Conservation (phyloP, 2,797 vertebrate genomes). For the Mormyrus hasselquistii region DNA sequence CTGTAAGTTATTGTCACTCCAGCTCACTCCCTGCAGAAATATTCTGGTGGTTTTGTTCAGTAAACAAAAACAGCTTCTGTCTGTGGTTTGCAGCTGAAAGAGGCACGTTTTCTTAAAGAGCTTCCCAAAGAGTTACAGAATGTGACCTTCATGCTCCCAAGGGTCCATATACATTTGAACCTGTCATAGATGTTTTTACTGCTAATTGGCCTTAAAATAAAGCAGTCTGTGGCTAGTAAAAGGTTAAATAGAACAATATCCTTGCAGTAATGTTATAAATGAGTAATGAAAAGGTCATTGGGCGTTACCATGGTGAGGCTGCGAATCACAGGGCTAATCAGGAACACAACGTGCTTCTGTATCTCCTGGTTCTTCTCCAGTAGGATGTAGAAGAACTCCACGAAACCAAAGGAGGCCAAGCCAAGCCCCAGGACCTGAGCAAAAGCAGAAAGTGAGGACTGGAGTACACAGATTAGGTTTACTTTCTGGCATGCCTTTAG, state of each 20-base stretch:
- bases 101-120: background rate
- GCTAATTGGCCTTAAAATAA: background rate
- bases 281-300: background rate
- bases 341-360: slow-evolving; percentile 44
- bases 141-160: background rate
- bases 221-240: background rate
- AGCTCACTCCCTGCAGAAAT: slow-evolving; percentile 2
- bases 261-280: background rate
- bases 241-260: background rate
- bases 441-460: background rate
- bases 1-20: background rate
- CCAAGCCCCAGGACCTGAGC: slow-evolving; percentile 46
- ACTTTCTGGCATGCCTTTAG: background rate
- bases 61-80: slow-evolving; percentile 8
- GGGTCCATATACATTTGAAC: background rate
- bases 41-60: background rate
- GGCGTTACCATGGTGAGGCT: slow-evolving; percentile 66
- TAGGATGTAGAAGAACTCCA: slow-evolving; percentile 54
- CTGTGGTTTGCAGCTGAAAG: background rate
- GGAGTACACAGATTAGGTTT: background rate
- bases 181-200: background rate
- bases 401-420: slow-evolving; percentile 47
- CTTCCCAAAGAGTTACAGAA: background rate
- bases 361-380: slow-evolving; percentile 41
- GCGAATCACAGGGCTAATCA: slow-evolving; percentile 62